Evolutionary conservation across 2,797 vertebrate genomes (phyloP).

Genomic region (Eidolon dupreanum): DNA sequence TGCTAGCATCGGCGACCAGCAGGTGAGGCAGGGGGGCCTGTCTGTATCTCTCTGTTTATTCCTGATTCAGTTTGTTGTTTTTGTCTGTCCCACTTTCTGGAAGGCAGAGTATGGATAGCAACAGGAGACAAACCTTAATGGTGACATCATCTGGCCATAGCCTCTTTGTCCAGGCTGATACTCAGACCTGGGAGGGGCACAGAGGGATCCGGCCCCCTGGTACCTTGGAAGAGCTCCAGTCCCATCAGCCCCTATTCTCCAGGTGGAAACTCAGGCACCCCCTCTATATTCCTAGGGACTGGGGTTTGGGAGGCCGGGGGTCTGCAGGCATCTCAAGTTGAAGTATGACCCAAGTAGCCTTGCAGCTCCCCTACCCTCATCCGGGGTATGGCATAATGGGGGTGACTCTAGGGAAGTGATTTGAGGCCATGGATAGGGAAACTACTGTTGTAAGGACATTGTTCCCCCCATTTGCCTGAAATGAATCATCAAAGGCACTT

Average conservation of each 20-base stretch:
- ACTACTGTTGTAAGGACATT: background rate
- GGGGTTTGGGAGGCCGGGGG: background rate
- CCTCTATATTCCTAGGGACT: accelerated
- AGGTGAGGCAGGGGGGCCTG: background rate
- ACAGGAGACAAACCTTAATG: background rate
- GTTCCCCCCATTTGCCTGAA: background rate
- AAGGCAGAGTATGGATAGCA: background rate
- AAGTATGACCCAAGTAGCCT: background rate
- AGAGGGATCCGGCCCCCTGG: background rate
- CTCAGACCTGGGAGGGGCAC: background rate
- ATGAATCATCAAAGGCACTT: background rate
- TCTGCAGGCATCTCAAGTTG: background rate
- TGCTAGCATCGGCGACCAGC: background rate
- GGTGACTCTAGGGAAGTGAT: background rate
- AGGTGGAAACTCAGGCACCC: background rate
- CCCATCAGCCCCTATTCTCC: background rate
- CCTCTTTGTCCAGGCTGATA: background rate
- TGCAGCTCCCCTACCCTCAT: background rate
- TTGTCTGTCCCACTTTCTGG: background rate
- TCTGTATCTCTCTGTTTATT: background rate
- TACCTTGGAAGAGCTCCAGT: background rate
- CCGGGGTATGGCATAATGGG: too few relatives aligned
- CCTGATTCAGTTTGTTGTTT: background rate
- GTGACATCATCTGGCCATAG: background rate
- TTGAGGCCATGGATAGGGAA: background rate